phyloP scores from a whole-genome alignment of 2,888 invertebrate genomes.

The Tipula confusa region DNA sequence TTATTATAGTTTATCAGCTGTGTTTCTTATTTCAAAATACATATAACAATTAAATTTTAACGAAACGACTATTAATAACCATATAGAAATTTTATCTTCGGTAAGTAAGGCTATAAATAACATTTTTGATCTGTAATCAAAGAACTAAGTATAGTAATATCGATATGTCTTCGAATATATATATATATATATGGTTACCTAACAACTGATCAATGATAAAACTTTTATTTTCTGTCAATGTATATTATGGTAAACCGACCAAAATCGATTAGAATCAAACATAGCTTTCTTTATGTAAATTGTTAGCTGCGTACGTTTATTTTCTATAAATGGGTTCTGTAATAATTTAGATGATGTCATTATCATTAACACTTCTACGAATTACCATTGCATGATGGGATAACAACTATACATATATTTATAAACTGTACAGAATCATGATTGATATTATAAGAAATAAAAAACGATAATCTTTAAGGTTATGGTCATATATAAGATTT shows the following conservation, averaged over 20 bases:
- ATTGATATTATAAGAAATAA: background rate
- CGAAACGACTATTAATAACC: background rate
- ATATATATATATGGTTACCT: background rate
- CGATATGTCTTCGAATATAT: too few relatives aligned
- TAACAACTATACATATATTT: background rate
- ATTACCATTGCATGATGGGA: background rate
- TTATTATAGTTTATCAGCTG: background rate
- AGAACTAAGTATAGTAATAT: background rate
- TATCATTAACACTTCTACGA: background rate
- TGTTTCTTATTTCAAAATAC: slow-evolving; percentile 3
- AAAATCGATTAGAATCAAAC: background rate
- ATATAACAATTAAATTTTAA: background rate
- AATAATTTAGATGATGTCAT: background rate
- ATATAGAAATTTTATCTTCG: background rate
- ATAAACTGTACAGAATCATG: background rate
- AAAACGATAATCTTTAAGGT: background rate
- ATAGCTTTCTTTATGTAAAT: background rate
- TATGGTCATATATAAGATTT: background rate
- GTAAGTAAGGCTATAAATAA: background rate
- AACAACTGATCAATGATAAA: background rate
- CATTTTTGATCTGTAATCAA: background rate
- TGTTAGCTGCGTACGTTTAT: background rate
- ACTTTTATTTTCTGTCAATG: background rate
- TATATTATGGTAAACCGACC: background rate
- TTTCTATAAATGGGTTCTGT: background rate